Evolutionary conservation across 2,888 invertebrate species (phyloP), one percentile per base, ranked within the genome.

Genomic region (Balanococcus diminutus): DNA sequence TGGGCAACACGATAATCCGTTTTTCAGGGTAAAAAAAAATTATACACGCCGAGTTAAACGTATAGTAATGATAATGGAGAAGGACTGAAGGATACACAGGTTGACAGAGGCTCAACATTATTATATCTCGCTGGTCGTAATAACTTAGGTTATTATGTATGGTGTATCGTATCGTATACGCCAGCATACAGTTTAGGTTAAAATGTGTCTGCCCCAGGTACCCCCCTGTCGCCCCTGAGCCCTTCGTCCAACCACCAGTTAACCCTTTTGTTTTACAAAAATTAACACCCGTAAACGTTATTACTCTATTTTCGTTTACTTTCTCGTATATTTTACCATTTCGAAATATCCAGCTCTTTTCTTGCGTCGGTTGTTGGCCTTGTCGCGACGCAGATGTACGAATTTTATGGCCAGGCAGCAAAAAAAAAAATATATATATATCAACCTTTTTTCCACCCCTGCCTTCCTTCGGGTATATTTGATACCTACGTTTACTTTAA

Each of bases 271-370:
- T 82, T 82, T 82, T 82, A 82, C 46, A 81, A 81, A 81, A 82
- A 82, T 82, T 82, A 82, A 82, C 51, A 82, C 46, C 82, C 82
- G 82, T 82, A 82, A 82, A 82, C 82, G 82, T 82, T 56, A 56
- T 46, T 22, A 22, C 46, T 25, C 67, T 67, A 28, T 28, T 56
- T 82, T 82, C 28, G n/a, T 32, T 28, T 82, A 56, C 82, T 56
- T 82, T 56, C 82, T 67, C 67, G 82, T 56, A 8, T 22, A 42
- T n/a, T n/a, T n/a, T 42, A 51, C 19, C 51, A 51, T 51, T 19
- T 51, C 6, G 51, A 51, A 51, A 19, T 51, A 22, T n/a, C 51
- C 51, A 5, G 4, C 6, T 51, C 22, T 36, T 19, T 22, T 39
- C 39, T 32, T 5, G 32, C 39, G 9, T 32, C 16, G 2, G 19